Conservation (phyloP, 2,888 invertebrate genomes). For the Empis livida region DNA sequence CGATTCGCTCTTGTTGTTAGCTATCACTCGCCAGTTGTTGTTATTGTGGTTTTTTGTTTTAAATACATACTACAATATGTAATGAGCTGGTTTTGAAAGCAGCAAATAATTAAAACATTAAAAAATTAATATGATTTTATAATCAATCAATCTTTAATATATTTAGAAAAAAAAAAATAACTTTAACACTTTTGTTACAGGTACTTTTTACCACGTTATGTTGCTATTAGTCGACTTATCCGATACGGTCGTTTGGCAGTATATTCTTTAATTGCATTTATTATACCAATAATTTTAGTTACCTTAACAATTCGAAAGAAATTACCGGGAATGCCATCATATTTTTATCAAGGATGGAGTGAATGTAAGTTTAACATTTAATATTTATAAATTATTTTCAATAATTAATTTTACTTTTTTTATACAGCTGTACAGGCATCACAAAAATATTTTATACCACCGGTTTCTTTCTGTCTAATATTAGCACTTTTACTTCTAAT, state of each 20-base stretch:
- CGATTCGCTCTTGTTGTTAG: too few species aligned
- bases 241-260: constrained; percentile 20
- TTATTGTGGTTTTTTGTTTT: too few species aligned
- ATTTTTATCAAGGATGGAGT: constrained; percentile 31
- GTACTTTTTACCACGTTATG: constrained; percentile 24
- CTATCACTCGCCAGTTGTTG: too few species aligned
- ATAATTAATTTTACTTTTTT: constrained; percentile 3
- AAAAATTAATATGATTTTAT: too few species aligned
- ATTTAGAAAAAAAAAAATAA: not conserved
- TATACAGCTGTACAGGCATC: constrained; percentile 27
- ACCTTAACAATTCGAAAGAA: constrained; percentile 27
- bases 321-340: constrained; percentile 32
- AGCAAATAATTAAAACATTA: too few species aligned
- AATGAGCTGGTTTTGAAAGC: too few species aligned
- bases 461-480: constrained; percentile 25
- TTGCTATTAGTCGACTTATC: constrained; percentile 17
- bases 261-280: constrained; percentile 22
- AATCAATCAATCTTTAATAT: not conserved
- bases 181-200: constrained; percentile 12
- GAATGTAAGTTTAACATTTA: constrained; percentile 21
- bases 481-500: constrained; percentile 25
- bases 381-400: not conserved
- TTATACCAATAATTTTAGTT: constrained; percentile 26
- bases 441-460: constrained; percentile 34
- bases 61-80: too few species aligned